A percentile compares a stretch with the other conserved stretches of the same genome.
These are phyloP conservation scores for Solenopsis invicta DNA, from an alignment of 1,140 invertebrate species.

Conservation along the genomic window DNA sequence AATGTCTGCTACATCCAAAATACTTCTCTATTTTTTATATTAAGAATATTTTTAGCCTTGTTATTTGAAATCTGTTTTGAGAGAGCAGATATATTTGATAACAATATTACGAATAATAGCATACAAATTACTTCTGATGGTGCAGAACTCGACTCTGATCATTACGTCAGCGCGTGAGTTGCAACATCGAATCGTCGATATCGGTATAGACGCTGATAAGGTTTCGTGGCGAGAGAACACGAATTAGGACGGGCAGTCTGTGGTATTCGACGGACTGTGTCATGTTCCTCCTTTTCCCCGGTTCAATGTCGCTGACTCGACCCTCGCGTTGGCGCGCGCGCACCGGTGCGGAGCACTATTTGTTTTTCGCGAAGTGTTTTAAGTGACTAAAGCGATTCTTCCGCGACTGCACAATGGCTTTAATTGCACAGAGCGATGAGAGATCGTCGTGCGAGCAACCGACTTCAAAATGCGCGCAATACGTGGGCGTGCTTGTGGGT, in stretches of 20 bases:
- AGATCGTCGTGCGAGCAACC: slow-evolving; percentile 1
- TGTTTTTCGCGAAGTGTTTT: slow-evolving; percentile 4
- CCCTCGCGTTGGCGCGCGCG: too few species aligned
- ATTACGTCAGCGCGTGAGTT: background rate
- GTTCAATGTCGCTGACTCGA: background rate
- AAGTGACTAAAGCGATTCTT: background rate
- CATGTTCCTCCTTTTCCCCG: background rate
- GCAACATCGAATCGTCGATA: background rate
- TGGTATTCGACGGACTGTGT: background rate
- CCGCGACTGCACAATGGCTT: slow-evolving; percentile 20
- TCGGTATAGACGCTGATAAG: slow-evolving; percentile 36
- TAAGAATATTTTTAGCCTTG: too few species aligned
- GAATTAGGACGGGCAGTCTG: background rate
- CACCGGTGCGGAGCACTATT: background rate
- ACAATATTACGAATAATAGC: background rate
- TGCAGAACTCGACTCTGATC: background rate
- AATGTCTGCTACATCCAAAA: too few species aligned
- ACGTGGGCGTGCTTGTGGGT: slow-evolving; percentile 30
- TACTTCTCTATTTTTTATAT: too few species aligned
- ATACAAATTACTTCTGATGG: background rate
- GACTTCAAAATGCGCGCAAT: slow-evolving; percentile 36
- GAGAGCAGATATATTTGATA: too few species aligned
- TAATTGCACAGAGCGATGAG: slow-evolving; percentile 23
- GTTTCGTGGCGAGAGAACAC: background rate
- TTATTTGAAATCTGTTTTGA: too few species aligned